Base-by-base conservation (phyloP, 2,888 invertebrate species). In the Asteroscopus sphinx region DNA sequence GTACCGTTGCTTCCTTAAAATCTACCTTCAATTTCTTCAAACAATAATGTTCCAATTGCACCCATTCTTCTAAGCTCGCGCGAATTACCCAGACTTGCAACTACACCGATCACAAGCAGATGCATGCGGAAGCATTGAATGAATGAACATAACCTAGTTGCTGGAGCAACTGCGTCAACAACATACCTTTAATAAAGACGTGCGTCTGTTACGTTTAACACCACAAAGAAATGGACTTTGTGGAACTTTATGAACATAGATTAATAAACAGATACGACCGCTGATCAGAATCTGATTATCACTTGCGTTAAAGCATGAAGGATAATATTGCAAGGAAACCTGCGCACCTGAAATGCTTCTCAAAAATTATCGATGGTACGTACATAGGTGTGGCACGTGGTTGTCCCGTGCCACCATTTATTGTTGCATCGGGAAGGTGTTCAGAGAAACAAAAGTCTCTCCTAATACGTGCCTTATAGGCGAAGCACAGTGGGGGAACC, bases 81-180 rank as follows among this genome's bases (percentile, higher is more conserved):
- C 44, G 32, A 56, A 48, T 71, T 35, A 44, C 32, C 37, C 30
- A 12, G 58, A 33, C 71, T 56, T 47, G 35, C 37, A 35, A 40
- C 46, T 53, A 21, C 21, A 39, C 21, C 13, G 32, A 30, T 46
- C 30, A 56, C 60, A 59, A 46, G 68, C 42, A 46, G 53, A 51
- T 61, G 49, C 55, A 73, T 51, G 54, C 79, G 73, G 66, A 75
- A 73, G 62, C 56, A 41, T 21, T 28, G 37, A 54, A 57, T 62
- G 74, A 74, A 64, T 71, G 63, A 59, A 68, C 66, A 73, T 76
- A 78, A 70, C 78, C 79, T 40, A 80, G 69, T 80, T 61, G 47
- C 55, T 28, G 41, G 30, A 41, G 45, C 86, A 85, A 73, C 84
- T 85, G 84, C 59, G 72, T 76, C 73, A 85, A 84, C 79, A 82